Base-by-base conservation (phyloP, 2,113 vertebrate species). In the Chamaetylas fuelleborni region DNA sequence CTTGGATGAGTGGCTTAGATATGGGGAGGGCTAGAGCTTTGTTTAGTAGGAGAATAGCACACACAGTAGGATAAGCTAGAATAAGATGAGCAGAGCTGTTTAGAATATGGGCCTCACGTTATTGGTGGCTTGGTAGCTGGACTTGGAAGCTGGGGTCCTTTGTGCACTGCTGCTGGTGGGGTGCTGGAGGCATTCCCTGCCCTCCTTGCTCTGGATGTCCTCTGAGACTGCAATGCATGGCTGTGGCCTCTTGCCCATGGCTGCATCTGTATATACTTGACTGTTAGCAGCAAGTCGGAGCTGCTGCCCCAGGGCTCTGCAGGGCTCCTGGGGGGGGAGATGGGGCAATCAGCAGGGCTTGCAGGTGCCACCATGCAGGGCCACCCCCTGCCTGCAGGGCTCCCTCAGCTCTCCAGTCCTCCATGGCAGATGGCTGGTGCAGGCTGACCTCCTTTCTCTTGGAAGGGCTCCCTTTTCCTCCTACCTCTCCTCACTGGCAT, bases 391-490 rank as follows among this genome's bases (percentile, higher is more conserved):
- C 80, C 85, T 74, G 56, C 8, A 2, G 72, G 80, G 26, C 26
- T 67, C 22, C 4, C 5, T 66, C 69, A 28, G 36, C 45, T 70
- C 36, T 26, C 0, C 0, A 22, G 26, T 66, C 47, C n/a, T 29
- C 0, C 0, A 1, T 29, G 40, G 65, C 79, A 90, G 76, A 65
- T 86, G 80, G 86, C 48, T 82, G 69, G n/a, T 3, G 8, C 4
- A 3, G 43, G 26, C 57, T 90, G 79, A 74, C 62, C 57, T 78
- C 50, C 56, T 81, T 90, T 79, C 29, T 58, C 31, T 51, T 72
- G 74, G 86, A 92, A 94, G n/a, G 69, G 17, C 8, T 94, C 45
- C 81, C 45, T 74, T 86, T 81, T 67, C 65, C 51, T 87, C 65
- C 69, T 78, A 25, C 50, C 45, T 70, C 48, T 87, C 18, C 54